A percentile compares a stretch with the other conserved stretches of the same genome.
Conservation (phyloP, 2,888 invertebrate species). For the Hartigia nigra region DNA sequence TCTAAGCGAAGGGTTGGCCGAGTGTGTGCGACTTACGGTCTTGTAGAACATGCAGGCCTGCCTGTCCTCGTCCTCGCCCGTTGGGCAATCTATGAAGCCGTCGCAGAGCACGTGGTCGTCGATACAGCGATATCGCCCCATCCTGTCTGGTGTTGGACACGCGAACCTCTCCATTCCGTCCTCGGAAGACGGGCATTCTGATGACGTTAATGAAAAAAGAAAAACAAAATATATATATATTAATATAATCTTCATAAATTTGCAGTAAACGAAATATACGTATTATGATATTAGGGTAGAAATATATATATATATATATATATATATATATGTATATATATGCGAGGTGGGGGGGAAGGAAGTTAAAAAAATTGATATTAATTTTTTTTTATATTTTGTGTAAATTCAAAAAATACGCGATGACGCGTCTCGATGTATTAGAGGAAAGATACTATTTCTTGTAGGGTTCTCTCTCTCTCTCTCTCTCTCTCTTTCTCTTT, state of each 20-base stretch:
- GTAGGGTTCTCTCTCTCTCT: too few relatives aligned
- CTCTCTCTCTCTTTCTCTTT: too few relatives aligned
- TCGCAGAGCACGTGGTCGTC: slow-evolving; percentile 95
- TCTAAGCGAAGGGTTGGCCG: slow-evolving; percentile 2
- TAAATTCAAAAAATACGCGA: not conserved
- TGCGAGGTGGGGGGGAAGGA: too few relatives aligned
- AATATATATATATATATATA: too few relatives aligned
- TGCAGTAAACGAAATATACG: not conserved
- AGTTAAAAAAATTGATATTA: not conserved
- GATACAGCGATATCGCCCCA: slow-evolving; percentile 94
- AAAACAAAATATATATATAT: not conserved
- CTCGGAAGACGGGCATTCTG: slow-evolving; percentile 92
- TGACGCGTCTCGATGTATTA: not conserved
- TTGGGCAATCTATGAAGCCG: slow-evolving; percentile 94
- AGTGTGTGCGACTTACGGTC: slow-evolving; percentile 76
- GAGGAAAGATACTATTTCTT: not conserved
- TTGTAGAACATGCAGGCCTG: slow-evolving; percentile 97
- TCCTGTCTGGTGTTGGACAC: slow-evolving; percentile 90
- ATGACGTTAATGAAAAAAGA: slow-evolving; percentile 52
- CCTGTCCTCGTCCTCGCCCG: slow-evolving; percentile 92
- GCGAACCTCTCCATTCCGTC: slow-evolving; percentile 96
- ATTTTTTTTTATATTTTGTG: not conserved
- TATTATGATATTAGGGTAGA: not conserved
- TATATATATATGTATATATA: too few relatives aligned
- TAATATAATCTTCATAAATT: not conserved